A percentile compares a stretch with the other conserved stretches of the same genome.
phyloP scores from a whole-genome alignment of 2,888 invertebrate genomes.

The Tetragonisca angustula region DNA sequence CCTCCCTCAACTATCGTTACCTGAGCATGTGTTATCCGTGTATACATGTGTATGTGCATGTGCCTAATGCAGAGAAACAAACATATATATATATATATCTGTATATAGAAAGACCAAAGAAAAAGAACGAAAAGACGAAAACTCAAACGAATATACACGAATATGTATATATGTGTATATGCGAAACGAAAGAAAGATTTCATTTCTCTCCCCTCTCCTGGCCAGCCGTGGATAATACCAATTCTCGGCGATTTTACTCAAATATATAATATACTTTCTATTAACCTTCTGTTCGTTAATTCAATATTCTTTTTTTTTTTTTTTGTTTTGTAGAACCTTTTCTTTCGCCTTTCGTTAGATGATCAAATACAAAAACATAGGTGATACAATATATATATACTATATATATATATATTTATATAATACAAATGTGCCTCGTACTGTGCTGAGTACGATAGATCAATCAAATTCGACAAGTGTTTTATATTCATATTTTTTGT shows the following conservation, averaged over 20 bases:
- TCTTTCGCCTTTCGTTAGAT: conserved; percentile 71
- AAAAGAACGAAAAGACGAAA: neutral
- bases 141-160: conserved; percentile 6
- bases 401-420: conserved; percentile 78
- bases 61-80: neutral
- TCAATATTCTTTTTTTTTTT: conserved; percentile 76
- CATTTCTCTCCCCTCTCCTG: conserved; percentile 12
- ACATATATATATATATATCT: too few species aligned
- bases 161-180: too few species aligned
- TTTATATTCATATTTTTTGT: conserved; percentile 3
- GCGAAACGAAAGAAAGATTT: neutral
- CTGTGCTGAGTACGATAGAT: conserved; percentile 70
- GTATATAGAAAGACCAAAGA: neutral
- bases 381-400: conserved; percentile 76
- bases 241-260: conserved; percentile 81
- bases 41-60: too few species aligned
- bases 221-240: conserved; percentile 77
- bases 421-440: conserved; percentile 80
- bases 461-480: conserved; percentile 28
- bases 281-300: conserved; percentile 81
- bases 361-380: conserved; percentile 84
- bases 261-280: conserved; percentile 83
- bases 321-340: conserved; percentile 18
- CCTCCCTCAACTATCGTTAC: conserved; percentile 7
- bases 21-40: conserved; percentile 28